Evolutionary conservation across 1,140 invertebrate species (phyloP).

Genomic region (Pantala flavescens): DNA sequence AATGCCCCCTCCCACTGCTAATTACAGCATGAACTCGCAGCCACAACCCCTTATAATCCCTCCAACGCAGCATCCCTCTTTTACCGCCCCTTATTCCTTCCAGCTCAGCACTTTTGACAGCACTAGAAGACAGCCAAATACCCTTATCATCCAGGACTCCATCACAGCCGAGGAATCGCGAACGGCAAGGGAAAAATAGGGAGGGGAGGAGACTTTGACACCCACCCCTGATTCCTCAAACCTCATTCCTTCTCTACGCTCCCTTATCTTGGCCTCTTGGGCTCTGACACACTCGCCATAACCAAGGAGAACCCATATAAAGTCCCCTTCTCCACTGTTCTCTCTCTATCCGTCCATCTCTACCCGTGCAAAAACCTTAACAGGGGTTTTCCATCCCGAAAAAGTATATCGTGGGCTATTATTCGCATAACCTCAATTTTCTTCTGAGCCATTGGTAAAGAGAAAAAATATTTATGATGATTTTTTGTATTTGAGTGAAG

Average conservation of each 20-base stretch:
- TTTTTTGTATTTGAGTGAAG: too few species aligned
- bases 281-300: neutral
- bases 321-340: too few species aligned
- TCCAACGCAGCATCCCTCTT: neutral
- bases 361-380: too few species aligned
- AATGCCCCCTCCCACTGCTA: neutral
- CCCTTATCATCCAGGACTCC: neutral
- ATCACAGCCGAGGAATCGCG: neutral
- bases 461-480: too few species aligned
- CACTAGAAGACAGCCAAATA: neutral
- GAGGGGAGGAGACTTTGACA: neutral
- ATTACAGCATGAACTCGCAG: neutral
- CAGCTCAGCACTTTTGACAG: constrained; percentile 4
- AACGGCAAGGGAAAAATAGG: neutral
- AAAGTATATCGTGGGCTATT: too few species aligned
- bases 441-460: too few species aligned
- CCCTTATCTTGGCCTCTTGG: neutral
- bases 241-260: neutral
- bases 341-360: too few species aligned
- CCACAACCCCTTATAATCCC: too few species aligned
- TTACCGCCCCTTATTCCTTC: neutral
- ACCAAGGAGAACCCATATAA: too few species aligned
- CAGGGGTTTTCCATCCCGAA: too few species aligned
- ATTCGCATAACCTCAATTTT: too few species aligned
- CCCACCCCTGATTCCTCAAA: neutral